Conservation (phyloP, 1,140 invertebrate species). For the Drosophila pseudoobscura region DNA sequence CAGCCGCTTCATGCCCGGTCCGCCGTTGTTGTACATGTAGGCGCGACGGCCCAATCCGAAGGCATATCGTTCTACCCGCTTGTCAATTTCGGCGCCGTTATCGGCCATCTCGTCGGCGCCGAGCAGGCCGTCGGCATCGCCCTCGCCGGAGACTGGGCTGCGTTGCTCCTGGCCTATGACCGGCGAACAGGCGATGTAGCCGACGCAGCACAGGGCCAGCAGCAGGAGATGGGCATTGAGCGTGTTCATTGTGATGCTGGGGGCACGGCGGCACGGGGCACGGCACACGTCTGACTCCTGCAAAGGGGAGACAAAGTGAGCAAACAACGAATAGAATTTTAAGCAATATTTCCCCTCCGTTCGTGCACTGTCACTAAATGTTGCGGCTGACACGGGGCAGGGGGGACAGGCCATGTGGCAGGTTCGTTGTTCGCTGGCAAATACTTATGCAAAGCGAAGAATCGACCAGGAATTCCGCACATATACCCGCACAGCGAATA, state of each 20-base stretch:
- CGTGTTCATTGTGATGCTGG: constrained; percentile 60
- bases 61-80: constrained; percentile 73
- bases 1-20: constrained; percentile 75
- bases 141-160: constrained; percentile 33
- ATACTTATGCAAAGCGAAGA: constrained; percentile 50
- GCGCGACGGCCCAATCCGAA: constrained; percentile 76
- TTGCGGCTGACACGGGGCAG: constrained; percentile 26
- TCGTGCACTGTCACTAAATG: constrained; percentile 29
- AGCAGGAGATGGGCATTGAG: constrained; percentile 58
- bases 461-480: constrained; percentile 50
- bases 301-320: constrained; percentile 48
- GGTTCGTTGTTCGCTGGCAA: constrained; percentile 21
- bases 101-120: constrained; percentile 37
- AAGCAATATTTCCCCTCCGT: constrained; percentile 20
- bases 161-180: constrained; percentile 48
- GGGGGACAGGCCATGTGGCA: no score
- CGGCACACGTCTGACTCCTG: constrained; percentile 13
- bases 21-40: constrained; percentile 79
- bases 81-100: constrained; percentile 62
- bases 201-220: constrained; percentile 64
- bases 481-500: constrained; percentile 27
- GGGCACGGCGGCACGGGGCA: constrained; percentile 7
- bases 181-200: constrained; percentile 64
- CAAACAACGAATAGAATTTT: constrained; percentile 47
- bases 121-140: constrained; percentile 41